Evolutionary conservation across 2,797 vertebrate species (phyloP).

Genomic region (Heterohyrax brucei): DNA sequence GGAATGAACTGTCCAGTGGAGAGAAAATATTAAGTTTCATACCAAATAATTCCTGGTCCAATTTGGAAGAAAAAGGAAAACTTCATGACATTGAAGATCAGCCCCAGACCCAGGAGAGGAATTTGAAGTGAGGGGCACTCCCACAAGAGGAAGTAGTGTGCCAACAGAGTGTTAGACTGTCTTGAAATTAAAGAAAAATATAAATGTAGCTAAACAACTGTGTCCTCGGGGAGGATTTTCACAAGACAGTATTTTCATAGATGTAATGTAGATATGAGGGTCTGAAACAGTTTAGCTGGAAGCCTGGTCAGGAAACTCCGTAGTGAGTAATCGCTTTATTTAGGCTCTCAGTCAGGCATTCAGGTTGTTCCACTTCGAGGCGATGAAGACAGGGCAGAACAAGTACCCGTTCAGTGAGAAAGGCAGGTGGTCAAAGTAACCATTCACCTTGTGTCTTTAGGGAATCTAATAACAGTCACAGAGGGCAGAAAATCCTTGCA

Average conservation of each 20-base stretch:
- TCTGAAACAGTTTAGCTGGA: neutral
- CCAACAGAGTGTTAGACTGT: neutral
- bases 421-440: neutral
- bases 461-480: slow-evolving; percentile 41
- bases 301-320: neutral
- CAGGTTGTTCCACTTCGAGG: neutral
- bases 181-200: neutral
- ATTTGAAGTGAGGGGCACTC: slow-evolving; percentile 29
- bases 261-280: neutral
- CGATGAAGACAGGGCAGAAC: neutral
- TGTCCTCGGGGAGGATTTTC: neutral
- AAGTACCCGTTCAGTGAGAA: neutral
- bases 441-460: slow-evolving; percentile 55
- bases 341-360: neutral
- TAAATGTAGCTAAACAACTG: no score
- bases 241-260: neutral
- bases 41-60: neutral
- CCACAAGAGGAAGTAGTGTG: no score
- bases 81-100: neutral
- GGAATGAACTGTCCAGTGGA: neutral
- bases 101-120: neutral
- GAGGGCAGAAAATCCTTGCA: neutral
- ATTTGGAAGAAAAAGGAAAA: slow-evolving; percentile 18
- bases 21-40: neutral
- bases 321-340: neutral